Conservation (phyloP, 1,140 invertebrate genomes). For the Apolygus lucorum region DNA sequence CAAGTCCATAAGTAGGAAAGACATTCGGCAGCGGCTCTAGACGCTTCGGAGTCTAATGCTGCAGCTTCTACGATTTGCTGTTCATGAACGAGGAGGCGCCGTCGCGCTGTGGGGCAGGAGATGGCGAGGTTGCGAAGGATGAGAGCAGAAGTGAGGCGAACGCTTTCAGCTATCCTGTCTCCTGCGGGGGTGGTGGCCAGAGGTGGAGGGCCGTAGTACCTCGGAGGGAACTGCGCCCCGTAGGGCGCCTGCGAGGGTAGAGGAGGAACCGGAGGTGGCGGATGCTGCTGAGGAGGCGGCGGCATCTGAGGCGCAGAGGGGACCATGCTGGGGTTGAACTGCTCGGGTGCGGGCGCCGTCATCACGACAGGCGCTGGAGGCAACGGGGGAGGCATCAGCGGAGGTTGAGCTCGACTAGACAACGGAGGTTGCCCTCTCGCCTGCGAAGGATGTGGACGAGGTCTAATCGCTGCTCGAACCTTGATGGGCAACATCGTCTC, state of each 20-base stretch:
- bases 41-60: neutral
- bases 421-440: neutral
- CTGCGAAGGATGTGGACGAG: neutral
- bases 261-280: neutral
- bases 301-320: neutral
- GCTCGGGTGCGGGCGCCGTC: neutral
- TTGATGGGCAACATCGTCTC: neutral
- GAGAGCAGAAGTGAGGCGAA: neutral
- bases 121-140: neutral
- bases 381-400: neutral
- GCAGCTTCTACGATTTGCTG: constrained; percentile 7
- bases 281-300: neutral
- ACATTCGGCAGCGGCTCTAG: constrained; percentile 5
- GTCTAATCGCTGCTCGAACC: neutral
- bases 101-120: neutral
- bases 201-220: neutral
- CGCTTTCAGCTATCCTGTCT: constrained; percentile 1
- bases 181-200: neutral
- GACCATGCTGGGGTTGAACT: neutral
- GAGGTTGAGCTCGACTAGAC: neutral
- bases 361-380: neutral
- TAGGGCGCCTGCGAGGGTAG: neutral
- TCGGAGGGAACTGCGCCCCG: neutral
- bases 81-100: neutral
- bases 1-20: constrained; percentile 7